phyloP scores from a whole-genome alignment of 2,113 vertebrate genomes.

The Okapia johnstoni region DNA sequence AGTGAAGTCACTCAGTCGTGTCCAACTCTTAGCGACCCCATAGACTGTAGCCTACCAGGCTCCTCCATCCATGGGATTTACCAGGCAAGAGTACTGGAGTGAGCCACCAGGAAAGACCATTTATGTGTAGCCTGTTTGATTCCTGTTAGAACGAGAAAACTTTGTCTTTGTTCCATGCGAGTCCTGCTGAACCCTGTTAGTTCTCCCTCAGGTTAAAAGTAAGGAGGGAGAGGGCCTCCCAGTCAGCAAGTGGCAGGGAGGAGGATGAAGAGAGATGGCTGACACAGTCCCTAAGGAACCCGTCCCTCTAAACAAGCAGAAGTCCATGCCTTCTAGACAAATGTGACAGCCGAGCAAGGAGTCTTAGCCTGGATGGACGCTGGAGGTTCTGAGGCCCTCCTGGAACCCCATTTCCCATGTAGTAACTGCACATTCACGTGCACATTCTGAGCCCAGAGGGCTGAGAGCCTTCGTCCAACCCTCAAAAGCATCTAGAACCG shows the following conservation, averaged over 20 bases:
- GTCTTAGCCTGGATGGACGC: background rate
- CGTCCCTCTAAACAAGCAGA: background rate
- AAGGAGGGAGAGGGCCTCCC: background rate
- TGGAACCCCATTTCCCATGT: background rate
- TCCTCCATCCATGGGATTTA: too few species aligned
- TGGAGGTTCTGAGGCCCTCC: background rate
- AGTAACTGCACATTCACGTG: rapidly evolving
- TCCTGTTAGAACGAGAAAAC: background rate
- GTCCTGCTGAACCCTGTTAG: background rate
- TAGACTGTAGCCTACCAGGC: too few species aligned
- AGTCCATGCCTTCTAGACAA: background rate
- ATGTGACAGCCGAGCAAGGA: too few species aligned
- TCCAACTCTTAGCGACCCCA: too few species aligned
- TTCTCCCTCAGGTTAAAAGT: background rate
- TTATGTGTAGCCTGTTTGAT: background rate
- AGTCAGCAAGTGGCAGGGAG: background rate
- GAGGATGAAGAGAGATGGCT: background rate
- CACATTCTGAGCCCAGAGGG: rapidly evolving
- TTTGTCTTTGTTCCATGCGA: background rate
- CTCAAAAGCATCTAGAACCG: background rate
- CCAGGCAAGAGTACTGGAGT: too few species aligned
- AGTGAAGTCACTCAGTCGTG: too few species aligned
- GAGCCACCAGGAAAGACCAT: background rate
- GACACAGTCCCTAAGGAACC: background rate
- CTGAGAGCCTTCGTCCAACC: background rate